Base-by-base conservation (phyloP, 2,797 vertebrate species). In the Otus scops region DNA sequence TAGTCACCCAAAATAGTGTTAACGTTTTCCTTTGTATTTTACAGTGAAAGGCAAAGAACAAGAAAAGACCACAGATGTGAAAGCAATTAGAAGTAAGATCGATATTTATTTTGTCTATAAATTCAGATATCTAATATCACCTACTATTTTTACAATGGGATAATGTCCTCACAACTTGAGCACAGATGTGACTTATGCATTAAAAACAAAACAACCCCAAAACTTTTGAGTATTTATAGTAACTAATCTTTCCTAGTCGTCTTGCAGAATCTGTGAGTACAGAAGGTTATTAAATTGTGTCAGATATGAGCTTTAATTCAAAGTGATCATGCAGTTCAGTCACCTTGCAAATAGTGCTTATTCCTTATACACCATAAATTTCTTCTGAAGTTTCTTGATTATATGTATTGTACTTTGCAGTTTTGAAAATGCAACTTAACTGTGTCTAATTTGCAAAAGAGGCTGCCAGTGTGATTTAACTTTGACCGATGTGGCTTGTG, bases 31-130 rank as follows among this genome's bases (percentile, higher is more conserved):
- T 85, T 94, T 97, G 81, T 97, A 13, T 97, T 94, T 98, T 94
- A n/a, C 98, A 99, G 99, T 98, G 97, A 99, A 99, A 99, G 98
- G 98, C 98, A 99, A 98, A 98, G 99, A 99, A 97, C 98, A 98
- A 39, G 99, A 99, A 95, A 99, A 98, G 98, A 98, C 97, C 86
- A 95, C 98, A 41, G 99, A 99, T 97, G 96, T 97, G 93, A 99
- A 98, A 98, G 96, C 98, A 95, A 96, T 97, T 96, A 99, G 98
- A 99, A 98, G 99, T 99, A 98, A 99, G 98, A 96, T 80, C 30
- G 11, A 27, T 57, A 48, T 76, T 60, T 65, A 26, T 22, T 86
- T 26, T 78, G 17, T 47, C 39, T 87, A 7, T 79, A 59, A 82
- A 77, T 48, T 91, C 34, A 64, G 41, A 16, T 91, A 36, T 74